Evolutionary conservation across 2,888 invertebrate species (phyloP), one percentile per base, ranked within the genome.

Genomic region (Amphipyra tragopoginis): DNA sequence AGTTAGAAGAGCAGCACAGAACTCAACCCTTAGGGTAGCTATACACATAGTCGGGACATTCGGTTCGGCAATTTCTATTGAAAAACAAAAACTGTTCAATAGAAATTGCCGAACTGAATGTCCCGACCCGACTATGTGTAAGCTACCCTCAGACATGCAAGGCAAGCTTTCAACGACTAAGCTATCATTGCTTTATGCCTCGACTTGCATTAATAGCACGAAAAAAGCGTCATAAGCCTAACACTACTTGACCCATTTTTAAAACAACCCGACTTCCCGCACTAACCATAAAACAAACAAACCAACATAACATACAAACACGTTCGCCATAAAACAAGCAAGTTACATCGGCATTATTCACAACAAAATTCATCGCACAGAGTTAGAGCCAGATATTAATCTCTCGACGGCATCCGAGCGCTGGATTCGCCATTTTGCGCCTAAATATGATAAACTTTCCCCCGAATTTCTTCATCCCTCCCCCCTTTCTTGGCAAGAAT

Each of bases 401-500:
- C 94, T 93, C 88, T 83, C 88, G 86, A 87, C 90, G 87, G 90
- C 91, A 90, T 89, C 92, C 90, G 91, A 92, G 92, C 93, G 91
- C 90, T 91, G 93, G 93, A 94, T 94, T 93, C 93, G 93, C 93
- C 93, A 94, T 94, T 94, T 94, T 93, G 93, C 93, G 93, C 93
- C 93, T 93, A 94, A 94, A 94, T 94, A 94, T 94, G 94, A 94
- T 94, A 94, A 94, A 94, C 93, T 94, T 94, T 94, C 93, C 92
- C 93, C 93, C 92, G 88, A 94, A 93, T 94, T 94, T 94, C 93
- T 93, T 93, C 89, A 79, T 85, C 83, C 83, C 88, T 89, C 91
- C 80, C 86, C 88, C 59, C 80, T 86, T 89, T 86, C 88, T 90
- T 90, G 84, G 85, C 86, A 85, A 86, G 87, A 86, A 86, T 86